Base-by-base conservation (phyloP, 2,888 invertebrate species). In the Pseudanteris insignis region DNA sequence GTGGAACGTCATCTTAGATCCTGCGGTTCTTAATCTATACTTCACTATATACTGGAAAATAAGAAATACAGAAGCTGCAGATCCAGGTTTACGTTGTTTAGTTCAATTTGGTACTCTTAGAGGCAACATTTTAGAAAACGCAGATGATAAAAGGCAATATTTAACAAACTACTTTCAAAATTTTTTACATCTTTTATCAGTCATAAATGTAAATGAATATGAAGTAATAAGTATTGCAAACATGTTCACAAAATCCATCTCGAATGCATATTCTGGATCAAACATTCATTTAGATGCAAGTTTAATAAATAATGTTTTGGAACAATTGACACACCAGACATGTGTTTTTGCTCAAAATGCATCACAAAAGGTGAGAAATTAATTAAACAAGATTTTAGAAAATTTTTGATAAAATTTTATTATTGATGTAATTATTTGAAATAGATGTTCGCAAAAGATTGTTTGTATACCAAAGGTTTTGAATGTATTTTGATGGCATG, bases 41-140 rank as follows among this genome's bases (percentile, higher is more conserved):
- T 94, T 92, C 75, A 88, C 89, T 75, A 83, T 91, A 24, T 93
- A 94, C 79, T 87, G 89, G 84, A 90, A 91, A 81, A 89, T 94
- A 2, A 84, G 93, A 34, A 85, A 86, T 32, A 86, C 89, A 12
- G 87, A 89, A 32, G 82, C 94, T 68, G 86, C 89, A 5, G 89
- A 89, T 74, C 89, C 90, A 61, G 89, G 92, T 0, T 81, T 94
- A 51, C 89, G 86, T 43, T 94, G 94, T 78, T 82, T 96, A 33
- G 89, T 90, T 6, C 94, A 94, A 76, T 81, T 95, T 53, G 88
- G 89, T 0, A 87, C 88, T 9, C 76, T 91, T 18, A 86, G 85
- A 73, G 89, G 89, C 2, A 79, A 81, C 1, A 79, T 88, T 3
- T 77, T 87, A 53, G 69, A 9, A 5, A 72, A 68, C 2, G 82